phyloP scores from a whole-genome alignment of 1,140 invertebrate species.

The Hermetia illucens region DNA sequence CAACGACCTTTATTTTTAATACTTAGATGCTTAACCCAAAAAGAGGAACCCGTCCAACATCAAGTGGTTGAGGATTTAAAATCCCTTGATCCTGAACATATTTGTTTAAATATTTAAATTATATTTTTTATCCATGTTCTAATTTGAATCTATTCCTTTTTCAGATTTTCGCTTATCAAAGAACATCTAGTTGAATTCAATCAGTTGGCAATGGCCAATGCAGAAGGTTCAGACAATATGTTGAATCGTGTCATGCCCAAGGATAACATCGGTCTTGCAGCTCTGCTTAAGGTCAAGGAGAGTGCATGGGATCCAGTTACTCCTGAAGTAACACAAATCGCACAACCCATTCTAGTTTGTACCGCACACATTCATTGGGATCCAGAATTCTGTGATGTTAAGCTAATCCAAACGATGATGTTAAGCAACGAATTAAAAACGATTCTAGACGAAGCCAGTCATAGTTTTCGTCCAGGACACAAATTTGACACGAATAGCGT shows the following conservation, averaged over 20 bases:
- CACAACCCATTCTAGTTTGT: conserved; percentile 84
- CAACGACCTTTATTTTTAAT: too few species aligned
- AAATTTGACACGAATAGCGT: conserved; percentile 65
- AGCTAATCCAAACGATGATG: conserved; percentile 99
- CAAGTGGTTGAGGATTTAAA: too few species aligned
- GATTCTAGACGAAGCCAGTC: conserved; percentile 63
- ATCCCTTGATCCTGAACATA: too few species aligned
- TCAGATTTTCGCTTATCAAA: conserved; percentile 85
- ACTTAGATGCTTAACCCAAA: too few species aligned
- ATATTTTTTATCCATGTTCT: too few species aligned
- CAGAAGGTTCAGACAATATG: conserved; percentile 97
- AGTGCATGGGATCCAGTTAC: conserved; percentile 79
- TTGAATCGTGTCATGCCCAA: conserved; percentile 98
- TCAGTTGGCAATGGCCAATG: conserved; percentile 95
- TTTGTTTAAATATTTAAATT: too few species aligned
- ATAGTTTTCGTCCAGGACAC: conserved; percentile 42
- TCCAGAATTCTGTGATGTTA: conserved; percentile 99
- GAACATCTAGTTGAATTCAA: conserved; percentile 97
- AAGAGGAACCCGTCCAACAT: too few species aligned
- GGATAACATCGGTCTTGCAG: conserved; percentile 96
- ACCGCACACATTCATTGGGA: conserved; percentile 99
- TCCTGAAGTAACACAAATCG: conserved; percentile 54
- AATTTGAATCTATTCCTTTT: conserved; percentile 22
- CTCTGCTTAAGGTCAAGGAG: conserved; percentile 85
- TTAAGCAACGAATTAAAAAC: conserved; percentile 80